Evolutionary conservation across 1,140 invertebrate species (phyloP), one percentile per base, ranked within the genome.

Genomic region (Caerostris darwini): DNA sequence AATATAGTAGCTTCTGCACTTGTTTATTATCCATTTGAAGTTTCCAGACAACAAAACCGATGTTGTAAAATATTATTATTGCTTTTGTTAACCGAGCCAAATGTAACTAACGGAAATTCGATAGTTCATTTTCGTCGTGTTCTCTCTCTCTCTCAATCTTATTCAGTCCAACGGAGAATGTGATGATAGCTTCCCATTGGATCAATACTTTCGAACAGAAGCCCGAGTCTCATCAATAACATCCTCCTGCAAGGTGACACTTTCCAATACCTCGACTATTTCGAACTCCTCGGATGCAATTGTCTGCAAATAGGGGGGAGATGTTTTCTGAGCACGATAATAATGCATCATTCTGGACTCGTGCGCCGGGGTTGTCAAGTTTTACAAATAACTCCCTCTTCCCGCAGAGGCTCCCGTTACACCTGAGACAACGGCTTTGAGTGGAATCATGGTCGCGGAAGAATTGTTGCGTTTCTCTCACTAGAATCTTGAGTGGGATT

Each of bases 251-350:
- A 59, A 57, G 83, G 83, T 34, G 69, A 81, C 90, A 81, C 59
- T 61, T 64, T 59, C 90, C 90, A 92, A 92, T 92, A 85, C 58
- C n/a, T 58, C 59, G 56, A 53, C 88, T 67, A 50, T 87, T 61
- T 87, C 59, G n/a, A 77, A 90, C 64, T 98, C 97, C 71, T 96
- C 95, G 95, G 95, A 96, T 85, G 97, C 97, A 95, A 97, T 92
- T 92, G 89, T 94, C 81, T 94, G 77, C 71, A 92, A 88, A 85
- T 89, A 96, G 95, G 95, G 94, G 95, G 92, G 94, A 96, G 95
- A 69, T 96, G 94, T 94, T 96, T 95, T 95, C 95, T 95, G 50
- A 99, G 96, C 14, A 50, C 77, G 50, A 61, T 81, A 61, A 92
- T 67, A 83, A 92, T 92, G 56, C 90, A 92, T 92, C 90, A 85